Base-by-base conservation (phyloP, 2,797 vertebrate species). In the Myotis planiceps region DNA sequence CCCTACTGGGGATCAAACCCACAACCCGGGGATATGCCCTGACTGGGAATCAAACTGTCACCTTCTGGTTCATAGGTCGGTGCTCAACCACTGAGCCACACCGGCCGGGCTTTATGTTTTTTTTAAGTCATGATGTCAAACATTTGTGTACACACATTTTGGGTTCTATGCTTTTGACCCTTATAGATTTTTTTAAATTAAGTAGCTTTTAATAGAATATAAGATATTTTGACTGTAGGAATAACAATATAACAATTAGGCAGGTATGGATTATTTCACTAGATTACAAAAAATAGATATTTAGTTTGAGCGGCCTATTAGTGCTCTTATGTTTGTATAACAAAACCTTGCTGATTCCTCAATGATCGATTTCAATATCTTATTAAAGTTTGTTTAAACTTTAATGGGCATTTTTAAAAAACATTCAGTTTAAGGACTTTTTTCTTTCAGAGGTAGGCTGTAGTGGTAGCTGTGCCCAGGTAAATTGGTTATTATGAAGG, bases 401-500 rank as follows among this genome's bases (percentile, higher is more conserved):
- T 85, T 66, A 49, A 23, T 72, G 29, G 29, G 34, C 65, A 66
- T 47, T 4, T 55, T 39, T 15, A 39, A 92, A 37, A 47, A 92
- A 60, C 23, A 79, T 79, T 74, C 29, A 45, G 12, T 45, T 82
- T 72, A 55, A 84, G 13, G 4, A 58, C 58, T 87, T 60, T 78
- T 83, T 58, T 29, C 23, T 88, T 72, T 92, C 21, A 42, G 29
- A 84, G 29, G 42, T 88, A 92, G 45, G 9, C 16, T 84, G 0
- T 93, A 86, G 66, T 82, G 9, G 29, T 63, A 32, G 16, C 51
- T 91, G n/a, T 84, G 34, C n/a, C 78, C 32, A 69, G 68, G 9
- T 87, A 92, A 95, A 32, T 42, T 72, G 45, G 29, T 87, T 95
- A 55, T 53, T 91, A 37, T 65, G 79, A 92, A 92, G 76, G 47